Base-by-base conservation (phyloP, 2,113 vertebrate species). In the Scalopus aquaticus region DNA sequence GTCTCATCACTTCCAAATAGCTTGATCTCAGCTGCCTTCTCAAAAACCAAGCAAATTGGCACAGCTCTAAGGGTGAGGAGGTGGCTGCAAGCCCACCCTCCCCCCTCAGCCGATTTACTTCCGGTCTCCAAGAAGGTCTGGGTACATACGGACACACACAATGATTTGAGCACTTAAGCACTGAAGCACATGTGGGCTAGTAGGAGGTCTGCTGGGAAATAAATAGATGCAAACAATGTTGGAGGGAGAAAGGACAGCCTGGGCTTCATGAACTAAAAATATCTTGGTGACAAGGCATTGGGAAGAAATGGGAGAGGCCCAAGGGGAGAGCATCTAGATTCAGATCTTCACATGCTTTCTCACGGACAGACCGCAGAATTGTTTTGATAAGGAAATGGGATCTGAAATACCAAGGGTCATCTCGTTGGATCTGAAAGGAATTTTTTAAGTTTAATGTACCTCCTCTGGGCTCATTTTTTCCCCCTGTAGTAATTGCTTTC, bases 191-290 rank as follows among this genome's bases (percentile, higher is more conserved):
- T 3, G 30, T 11, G 39, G 76, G 65, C 46, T 42, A 30, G 51
- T 22, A 35, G 51, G 69, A 86, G 80, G 32, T 77, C 51, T 73
- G 76, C 76, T 54, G 90, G 88, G 26, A n/a, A 74, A 5, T 6
- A n/a, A 74, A 5, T 6, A 56, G 87, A 85, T 12, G 2, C 42
- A n/a, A 73, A 74, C 49, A 67, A 83, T 62, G 56, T 46, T 0
- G 1, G 39, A 72, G 20, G 22, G 8, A 85, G 78, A 88, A 72
- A 77, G 67, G 70, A 90, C 58, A 96, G 76, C 93, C 73, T 42
- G 80, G 76, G 89, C 67, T 92, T 97, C 78, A 42, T 0, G 76
- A 95, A 74, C 91, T 93, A 93, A 97, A 97, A 95, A 93, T 95
- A 94, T 35, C 93, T 88, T 6, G 62, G 89, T 89, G 89, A 95